phyloP scores from a whole-genome alignment of 2,888 invertebrate species.

The Drosophila longiperda region DNA sequence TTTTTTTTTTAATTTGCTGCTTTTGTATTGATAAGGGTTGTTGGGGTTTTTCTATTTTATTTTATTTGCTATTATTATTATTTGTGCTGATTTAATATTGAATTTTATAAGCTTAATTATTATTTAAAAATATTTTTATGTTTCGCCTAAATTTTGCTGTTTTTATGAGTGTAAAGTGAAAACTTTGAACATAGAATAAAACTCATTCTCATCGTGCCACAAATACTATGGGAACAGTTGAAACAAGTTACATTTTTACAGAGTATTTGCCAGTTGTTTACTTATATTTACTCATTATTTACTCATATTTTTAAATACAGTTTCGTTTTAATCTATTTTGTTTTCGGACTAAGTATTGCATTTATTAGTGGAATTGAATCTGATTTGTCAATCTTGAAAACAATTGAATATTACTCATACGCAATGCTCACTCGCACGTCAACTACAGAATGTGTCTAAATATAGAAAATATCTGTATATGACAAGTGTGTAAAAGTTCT shows the following conservation, averaged over 20 bases:
- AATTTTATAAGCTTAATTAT: background rate
- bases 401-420: conserved; percentile 53
- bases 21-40: conserved; percentile 18
- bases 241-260: background rate
- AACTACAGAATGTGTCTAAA: conserved; percentile 41
- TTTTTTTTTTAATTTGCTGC: background rate
- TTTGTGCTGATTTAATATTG: too few species aligned
- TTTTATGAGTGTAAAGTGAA: background rate
- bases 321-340: background rate
- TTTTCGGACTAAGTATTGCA: background rate
- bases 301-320: background rate
- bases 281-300: too few species aligned
- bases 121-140: background rate
- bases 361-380: conserved; percentile 2
- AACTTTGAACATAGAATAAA: background rate
- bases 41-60: background rate
- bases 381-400: conserved; percentile 18
- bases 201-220: background rate
- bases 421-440: conserved; percentile 10
- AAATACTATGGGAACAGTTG: background rate
- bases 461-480: conserved; percentile 38
- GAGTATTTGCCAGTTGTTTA: background rate
- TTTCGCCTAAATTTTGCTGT: background rate
- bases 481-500: conserved; percentile 23
- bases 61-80: too few species aligned